Evolutionary conservation across 2,797 vertebrate genomes (phyloP).

Genomic region (Rallus crepitans): DNA sequence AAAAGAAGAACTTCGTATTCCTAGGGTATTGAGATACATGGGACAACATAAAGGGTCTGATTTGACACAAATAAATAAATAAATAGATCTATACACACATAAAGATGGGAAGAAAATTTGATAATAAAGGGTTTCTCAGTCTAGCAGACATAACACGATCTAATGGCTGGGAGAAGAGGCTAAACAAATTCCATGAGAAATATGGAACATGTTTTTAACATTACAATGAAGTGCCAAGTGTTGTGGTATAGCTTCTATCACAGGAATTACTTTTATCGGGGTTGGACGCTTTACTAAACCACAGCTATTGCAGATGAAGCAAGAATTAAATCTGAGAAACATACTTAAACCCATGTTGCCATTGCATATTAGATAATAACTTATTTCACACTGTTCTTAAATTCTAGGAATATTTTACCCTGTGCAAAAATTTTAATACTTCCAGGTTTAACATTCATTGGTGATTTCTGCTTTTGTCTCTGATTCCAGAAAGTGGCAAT

Average conservation of each 20-base stretch:
- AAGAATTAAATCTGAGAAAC: conserved; percentile 59
- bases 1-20: background rate
- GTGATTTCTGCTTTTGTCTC: background rate
- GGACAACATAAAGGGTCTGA: background rate
- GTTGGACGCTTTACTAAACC: conserved; percentile 37
- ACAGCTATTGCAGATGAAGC: conserved; percentile 47
- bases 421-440: background rate
- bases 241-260: conserved; percentile 61
- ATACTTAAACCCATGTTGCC: background rate
- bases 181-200: conserved; percentile 66
- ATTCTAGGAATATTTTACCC: conserved; percentile 13
- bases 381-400: conserved; percentile 1
- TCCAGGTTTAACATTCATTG: background rate
- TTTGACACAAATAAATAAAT: background rate
- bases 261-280: conserved; percentile 51
- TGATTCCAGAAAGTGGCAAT: background rate
- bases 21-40: background rate
- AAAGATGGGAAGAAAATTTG: conserved; percentile 38
- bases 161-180: conserved; percentile 36
- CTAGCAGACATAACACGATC: conserved; percentile 45
- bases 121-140: conserved; percentile 55
- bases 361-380: conserved; percentile 12
- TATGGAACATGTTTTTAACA: conserved; percentile 37
- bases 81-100: background rate
- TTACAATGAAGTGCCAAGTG: conserved; percentile 54